Conservation (phyloP, 2,797 vertebrate genomes). For the Bovichtus variegatus region DNA sequence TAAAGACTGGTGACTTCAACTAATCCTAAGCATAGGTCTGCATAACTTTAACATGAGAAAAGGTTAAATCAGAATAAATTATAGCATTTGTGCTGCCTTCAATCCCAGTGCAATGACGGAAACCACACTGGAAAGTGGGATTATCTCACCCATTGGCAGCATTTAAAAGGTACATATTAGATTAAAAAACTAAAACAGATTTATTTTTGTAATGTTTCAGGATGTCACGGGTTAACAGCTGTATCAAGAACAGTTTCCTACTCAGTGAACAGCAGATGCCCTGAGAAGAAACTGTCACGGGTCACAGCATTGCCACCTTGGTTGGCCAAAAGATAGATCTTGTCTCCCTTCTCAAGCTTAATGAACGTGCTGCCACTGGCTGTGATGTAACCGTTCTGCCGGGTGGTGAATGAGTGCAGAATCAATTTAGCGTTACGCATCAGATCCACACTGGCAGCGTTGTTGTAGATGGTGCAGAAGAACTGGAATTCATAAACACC, state of each 20-base stretch:
- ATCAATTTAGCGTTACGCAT: slow-evolving; percentile 30
- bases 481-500: slow-evolving; percentile 81
- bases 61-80: not conserved
- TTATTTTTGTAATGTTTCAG: not conserved
- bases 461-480: slow-evolving; percentile 37
- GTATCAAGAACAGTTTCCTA: not conserved
- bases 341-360: slow-evolving; percentile 45
- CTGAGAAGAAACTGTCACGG: slow-evolving; percentile 70
- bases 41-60: not conserved
- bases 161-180: not conserved
- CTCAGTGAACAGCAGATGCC: slow-evolving; percentile 69
- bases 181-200: not conserved
- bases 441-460: slow-evolving; percentile 44
- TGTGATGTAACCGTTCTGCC: not conserved
- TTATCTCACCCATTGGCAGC: not conserved
- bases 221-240: not conserved
- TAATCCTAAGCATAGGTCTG: not conserved
- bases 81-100: not conserved
- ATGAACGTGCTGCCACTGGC: slow-evolving; percentile 62
- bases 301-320: slow-evolving; percentile 24
- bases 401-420: slow-evolving; percentile 70
- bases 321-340: slow-evolving; percentile 59
- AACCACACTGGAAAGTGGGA: not conserved
- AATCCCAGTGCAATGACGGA: not conserved
- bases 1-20: not conserved